Evolutionary conservation across 2,888 invertebrate genomes (phyloP).

Genomic region (Agrenia bidenticulata): DNA sequence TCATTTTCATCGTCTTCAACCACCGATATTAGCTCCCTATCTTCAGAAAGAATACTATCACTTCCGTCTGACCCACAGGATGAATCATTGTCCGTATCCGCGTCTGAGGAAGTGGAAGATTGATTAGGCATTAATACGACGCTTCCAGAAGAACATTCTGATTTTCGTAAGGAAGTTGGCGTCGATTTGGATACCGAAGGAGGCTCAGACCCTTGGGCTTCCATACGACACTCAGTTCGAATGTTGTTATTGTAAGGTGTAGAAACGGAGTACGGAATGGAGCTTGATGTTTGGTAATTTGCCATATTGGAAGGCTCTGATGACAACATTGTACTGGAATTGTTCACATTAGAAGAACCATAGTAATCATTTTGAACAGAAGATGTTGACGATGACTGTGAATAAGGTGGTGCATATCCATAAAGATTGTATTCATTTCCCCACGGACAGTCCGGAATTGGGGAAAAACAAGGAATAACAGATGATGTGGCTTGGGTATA

Average conservation of each 20-base stretch:
- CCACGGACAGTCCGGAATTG: constrained; percentile 26
- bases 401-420: not conserved
- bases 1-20: constrained; percentile 17
- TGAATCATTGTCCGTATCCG: too few species aligned
- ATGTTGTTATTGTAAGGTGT: too few species aligned
- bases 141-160: not conserved
- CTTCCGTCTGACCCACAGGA: not conserved
- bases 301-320: too few species aligned
- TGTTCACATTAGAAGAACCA: not conserved
- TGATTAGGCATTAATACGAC: not conserved
- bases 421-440: constrained; percentile 17
- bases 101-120: not conserved
- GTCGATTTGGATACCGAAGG: not conserved
- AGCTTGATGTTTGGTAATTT: too few species aligned
- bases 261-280: too few species aligned
- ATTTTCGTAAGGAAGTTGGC: not conserved
- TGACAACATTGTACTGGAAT: not conserved
- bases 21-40: constrained; percentile 17
- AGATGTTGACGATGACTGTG: not conserved
- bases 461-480: constrained; percentile 28
- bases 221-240: too few species aligned
- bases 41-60: constrained; percentile 14
- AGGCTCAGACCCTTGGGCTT: not conserved
- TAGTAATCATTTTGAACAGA: not conserved
- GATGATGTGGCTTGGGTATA: constrained; percentile 29